These are phyloP conservation scores for Oryzias melastigma DNA, from an alignment of 2,113 vertebrate genomes.

Conservation along the genomic window DNA sequence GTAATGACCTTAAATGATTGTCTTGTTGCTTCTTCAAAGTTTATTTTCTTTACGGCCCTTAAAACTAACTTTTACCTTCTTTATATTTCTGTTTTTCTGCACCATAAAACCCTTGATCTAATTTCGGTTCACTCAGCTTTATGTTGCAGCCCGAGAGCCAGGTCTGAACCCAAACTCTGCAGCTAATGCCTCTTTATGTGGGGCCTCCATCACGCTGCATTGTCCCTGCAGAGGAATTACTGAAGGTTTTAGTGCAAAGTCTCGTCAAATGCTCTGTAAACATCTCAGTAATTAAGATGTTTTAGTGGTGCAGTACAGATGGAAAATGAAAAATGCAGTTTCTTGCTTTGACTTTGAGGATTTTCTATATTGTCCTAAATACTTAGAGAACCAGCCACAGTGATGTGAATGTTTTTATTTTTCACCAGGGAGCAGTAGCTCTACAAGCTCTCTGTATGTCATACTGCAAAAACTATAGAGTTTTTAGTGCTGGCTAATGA, in stretches of 20 bases:
- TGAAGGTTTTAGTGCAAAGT: not conserved
- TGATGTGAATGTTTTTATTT: not conserved
- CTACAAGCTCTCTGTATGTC: not conserved
- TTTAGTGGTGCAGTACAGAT: not conserved
- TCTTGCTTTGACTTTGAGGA: not conserved
- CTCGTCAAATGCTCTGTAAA: not conserved
- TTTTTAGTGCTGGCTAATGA: constrained; percentile 40
- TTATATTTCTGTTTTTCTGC: too few species aligned
- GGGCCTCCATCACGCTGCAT: not conserved
- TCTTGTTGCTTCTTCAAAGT: too few species aligned
- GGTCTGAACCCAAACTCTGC: not conserved
- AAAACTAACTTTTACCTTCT: too few species aligned
- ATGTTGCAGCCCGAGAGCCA: not conserved
- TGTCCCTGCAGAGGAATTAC: not conserved
- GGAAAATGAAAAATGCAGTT: not conserved
- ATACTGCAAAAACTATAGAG: constrained; percentile 1
- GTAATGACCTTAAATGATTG: too few species aligned
- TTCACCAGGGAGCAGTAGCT: not conserved
- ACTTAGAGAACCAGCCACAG: not conserved
- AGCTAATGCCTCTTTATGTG: not conserved
- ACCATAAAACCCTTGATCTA: too few species aligned
- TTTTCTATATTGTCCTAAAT: not conserved
- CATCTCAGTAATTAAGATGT: not conserved
- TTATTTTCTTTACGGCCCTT: too few species aligned
- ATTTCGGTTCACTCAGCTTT: not conserved